Percentiles rank a stretch among this genome's conserved stretches.
Evolutionary conservation across 2,113 vertebrate genomes (phyloP).

Genomic region (Colius striatus): DNA sequence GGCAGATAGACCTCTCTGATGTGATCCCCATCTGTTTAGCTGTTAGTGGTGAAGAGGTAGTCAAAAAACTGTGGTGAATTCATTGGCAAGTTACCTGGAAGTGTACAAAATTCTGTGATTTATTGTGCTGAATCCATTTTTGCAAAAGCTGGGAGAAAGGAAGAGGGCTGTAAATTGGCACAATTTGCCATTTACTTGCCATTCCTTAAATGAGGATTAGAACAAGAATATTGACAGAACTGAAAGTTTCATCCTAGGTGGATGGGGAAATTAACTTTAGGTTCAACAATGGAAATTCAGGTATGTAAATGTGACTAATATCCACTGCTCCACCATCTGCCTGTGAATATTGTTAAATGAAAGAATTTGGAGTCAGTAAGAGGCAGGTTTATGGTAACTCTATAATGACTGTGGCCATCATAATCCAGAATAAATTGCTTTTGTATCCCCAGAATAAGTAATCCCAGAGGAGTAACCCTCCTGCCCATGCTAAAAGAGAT

Average conservation of each 20-base stretch:
- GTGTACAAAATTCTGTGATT: background rate
- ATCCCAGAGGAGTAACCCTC: background rate
- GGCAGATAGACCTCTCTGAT: background rate
- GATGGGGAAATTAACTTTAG: background rate
- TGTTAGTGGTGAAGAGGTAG: background rate
- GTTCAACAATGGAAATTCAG: background rate
- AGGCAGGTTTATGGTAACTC: background rate
- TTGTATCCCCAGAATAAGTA: background rate
- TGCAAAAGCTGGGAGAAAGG: background rate
- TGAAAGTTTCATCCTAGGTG: background rate
- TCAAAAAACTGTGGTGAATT: background rate
- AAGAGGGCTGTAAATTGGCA: background rate
- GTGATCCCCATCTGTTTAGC: background rate
- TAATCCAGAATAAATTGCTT: background rate
- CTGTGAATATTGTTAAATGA: background rate
- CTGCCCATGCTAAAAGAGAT: background rate
- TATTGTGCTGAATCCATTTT: background rate
- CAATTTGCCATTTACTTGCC: background rate
- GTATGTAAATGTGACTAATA: background rate
- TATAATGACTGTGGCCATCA: background rate
- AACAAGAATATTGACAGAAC: background rate
- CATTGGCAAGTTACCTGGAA: background rate
- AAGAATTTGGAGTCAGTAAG: rapidly evolving
- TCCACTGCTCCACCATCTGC: background rate
- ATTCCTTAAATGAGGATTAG: background rate